Percentiles rank a stretch among this genome's conserved stretches.
Conservation (phyloP, 2,797 vertebrate species). For the Erpetoichthys calabaricus region DNA sequence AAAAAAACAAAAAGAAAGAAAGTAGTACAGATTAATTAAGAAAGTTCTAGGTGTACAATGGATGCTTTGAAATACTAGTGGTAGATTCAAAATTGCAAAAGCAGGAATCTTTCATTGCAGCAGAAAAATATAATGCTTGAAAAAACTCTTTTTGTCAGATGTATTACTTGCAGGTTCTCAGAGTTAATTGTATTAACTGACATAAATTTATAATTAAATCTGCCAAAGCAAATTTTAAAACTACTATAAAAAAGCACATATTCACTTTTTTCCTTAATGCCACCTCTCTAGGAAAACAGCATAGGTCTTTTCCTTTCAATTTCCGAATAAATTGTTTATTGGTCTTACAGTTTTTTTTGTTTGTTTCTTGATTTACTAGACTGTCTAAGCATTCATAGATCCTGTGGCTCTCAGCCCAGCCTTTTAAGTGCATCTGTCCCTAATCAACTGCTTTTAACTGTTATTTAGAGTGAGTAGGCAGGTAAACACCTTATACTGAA, state of each 20-base stretch:
- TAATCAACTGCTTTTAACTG: slow-evolving; percentile 39
- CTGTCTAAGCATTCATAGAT: slow-evolving; percentile 8
- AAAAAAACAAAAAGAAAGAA: slow-evolving; percentile 34
- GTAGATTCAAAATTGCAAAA: neutral
- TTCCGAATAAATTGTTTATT: too few relatives aligned
- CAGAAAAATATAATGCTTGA: neutral
- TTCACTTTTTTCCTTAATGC: too few relatives aligned
- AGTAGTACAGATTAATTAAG: slow-evolving; percentile 21
- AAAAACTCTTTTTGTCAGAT: slow-evolving; percentile 1
- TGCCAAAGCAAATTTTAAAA: neutral
- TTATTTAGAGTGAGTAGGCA: slow-evolving; percentile 2
- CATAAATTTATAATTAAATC: slow-evolving; percentile 1
- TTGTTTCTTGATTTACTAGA: slow-evolving; percentile 10
- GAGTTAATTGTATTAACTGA: neutral
- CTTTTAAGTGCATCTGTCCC: slow-evolving; percentile 34
- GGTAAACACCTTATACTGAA: too few relatives aligned
- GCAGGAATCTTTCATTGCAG: neutral
- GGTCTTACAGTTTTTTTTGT: too few relatives aligned
- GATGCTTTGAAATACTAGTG: neutral
- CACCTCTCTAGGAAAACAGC: too few relatives aligned
- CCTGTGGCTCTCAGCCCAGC: slow-evolving; percentile 2
- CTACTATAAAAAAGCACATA: too few relatives aligned
- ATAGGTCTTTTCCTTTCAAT: too few relatives aligned
- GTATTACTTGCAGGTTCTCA: neutral
- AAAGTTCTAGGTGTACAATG: neutral